Conservation (phyloP, 1,140 invertebrate species). For the Heterodera schachtii region DNA sequence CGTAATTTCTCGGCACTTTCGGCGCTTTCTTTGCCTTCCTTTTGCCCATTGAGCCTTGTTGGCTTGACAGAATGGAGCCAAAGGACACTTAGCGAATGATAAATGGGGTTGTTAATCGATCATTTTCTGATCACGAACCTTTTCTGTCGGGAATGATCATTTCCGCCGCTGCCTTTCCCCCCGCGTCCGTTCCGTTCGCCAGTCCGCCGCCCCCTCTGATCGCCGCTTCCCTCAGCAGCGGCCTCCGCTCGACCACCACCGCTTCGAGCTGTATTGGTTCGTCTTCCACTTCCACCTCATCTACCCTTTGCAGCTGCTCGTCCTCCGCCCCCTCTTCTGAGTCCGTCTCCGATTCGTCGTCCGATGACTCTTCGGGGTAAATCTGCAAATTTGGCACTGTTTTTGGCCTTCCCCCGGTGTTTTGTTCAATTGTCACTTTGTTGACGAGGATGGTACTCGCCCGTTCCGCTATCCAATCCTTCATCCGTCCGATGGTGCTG, state of each 20-base stretch:
- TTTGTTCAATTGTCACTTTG: not conserved
- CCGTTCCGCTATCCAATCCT: constrained; percentile 57
- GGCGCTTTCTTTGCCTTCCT: constrained; percentile 14
- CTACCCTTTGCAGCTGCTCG: not conserved
- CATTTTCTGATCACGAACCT: constrained; percentile 7
- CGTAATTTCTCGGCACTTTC: constrained; percentile 29
- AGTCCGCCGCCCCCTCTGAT: constrained; percentile 1
- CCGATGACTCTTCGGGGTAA: constrained; percentile 27
- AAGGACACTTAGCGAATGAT: not conserved
- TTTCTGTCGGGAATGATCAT: constrained; percentile 13
- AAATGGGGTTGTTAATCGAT: too few relatives aligned
- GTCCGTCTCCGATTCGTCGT: constrained; percentile 35
- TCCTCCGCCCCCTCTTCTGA: constrained; percentile 27
- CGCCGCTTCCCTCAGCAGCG: not conserved
- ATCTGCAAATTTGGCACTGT: constrained; percentile 18
- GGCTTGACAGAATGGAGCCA: not conserved
- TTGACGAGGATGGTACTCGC: constrained; percentile 40
- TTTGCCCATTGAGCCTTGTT: not conserved
- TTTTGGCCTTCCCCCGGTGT: not conserved
- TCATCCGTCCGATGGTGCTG: constrained; percentile 43
- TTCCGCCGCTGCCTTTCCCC: not conserved
- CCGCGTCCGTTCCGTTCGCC: not conserved
- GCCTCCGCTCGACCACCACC: constrained; percentile 15
- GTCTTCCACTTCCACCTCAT: not conserved
- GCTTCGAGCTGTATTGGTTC: not conserved